Evolutionary conservation across 2,113 vertebrate genomes (phyloP), one percentile per base, ranked within the genome.

Genomic region (Panthera uncia): DNA sequence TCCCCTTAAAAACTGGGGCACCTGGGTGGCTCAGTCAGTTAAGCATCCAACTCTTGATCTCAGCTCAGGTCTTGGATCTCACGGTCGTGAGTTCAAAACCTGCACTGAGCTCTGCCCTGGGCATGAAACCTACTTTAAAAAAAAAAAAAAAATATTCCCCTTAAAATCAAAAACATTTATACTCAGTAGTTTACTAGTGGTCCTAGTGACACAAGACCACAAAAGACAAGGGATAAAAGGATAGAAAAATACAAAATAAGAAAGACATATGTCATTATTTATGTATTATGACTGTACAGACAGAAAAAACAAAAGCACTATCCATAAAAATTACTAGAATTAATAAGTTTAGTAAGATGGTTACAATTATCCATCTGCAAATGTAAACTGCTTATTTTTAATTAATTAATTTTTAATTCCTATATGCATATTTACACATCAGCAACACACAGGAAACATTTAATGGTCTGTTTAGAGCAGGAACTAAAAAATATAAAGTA

Each of bases 391-490:
- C 38, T 41, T 74, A 74, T 74, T 74, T 74, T 45, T 68, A 68
- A 33, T 31, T 45, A 48, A 74, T 74, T 16, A 41, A 78, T 48
- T 48, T 48, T 78, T 78, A 31, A 48, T 48, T 78, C 36, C 14
- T 18, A 41, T 48, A 78, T 48, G 14, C 18, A 19, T 27, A 79
- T 36, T 85, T 74, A 76, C 11, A 61, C 19, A 76, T 25, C 29
- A 85, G 63, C 48, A 87, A 97, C 48, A 55, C 81, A 81, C 1
- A 92, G 79, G 15, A 69, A 92, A 90, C 15, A 95, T 15, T 86
- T 48, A 79, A 83, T 36, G 33, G n/a, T 89, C 65, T 52, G 81
- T 52, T 89, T 78, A 61, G 16, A 93, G 68, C 1, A 94, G 36
- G 4, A 85, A 45, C 91, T 76, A 85, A 89, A 80, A 94, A 73